Evolutionary conservation across 2,888 invertebrate genomes (phyloP).

Genomic region (Linnaemya tessellans): DNA sequence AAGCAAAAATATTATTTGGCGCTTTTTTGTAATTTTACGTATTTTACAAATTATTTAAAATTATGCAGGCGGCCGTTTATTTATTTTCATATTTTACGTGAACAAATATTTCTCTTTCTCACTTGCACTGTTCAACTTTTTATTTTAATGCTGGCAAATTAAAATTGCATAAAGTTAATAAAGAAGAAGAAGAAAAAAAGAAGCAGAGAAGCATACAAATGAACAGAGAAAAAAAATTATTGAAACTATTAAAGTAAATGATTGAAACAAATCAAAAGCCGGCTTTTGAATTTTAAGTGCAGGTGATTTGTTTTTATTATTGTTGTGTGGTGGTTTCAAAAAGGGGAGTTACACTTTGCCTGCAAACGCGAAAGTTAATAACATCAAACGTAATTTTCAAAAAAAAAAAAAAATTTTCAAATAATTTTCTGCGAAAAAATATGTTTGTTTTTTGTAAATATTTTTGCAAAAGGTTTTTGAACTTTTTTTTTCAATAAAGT

Average conservation of each 20-base stretch:
- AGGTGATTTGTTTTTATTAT: constrained; percentile 43
- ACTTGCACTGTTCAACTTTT: constrained; percentile 9
- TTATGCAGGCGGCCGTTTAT: background rate
- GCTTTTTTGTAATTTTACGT: background rate
- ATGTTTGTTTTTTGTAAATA: constrained; percentile 24
- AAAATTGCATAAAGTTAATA: background rate
- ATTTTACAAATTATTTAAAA: constrained; percentile 1
- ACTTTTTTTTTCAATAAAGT: constrained; percentile 52
- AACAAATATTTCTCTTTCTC: background rate
- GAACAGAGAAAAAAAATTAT: background rate
- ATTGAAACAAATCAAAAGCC: constrained; percentile 47
- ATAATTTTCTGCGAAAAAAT: constrained; percentile 19
- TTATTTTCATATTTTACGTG: background rate
- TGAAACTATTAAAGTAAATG: constrained; percentile 13
- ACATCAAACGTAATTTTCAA: constrained; percentile 16
- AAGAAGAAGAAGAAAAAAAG: background rate
- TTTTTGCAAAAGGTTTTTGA: constrained; percentile 65
- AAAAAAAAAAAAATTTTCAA: too few relatives aligned
- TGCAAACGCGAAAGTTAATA: constrained; percentile 45
- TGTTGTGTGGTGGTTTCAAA: background rate
- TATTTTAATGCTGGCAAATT: constrained; percentile 29
- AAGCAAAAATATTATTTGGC: background rate
- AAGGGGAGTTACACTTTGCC: constrained; percentile 4
- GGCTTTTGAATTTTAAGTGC: constrained; percentile 47
- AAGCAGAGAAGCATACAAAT: background rate